phyloP scores from a whole-genome alignment of 1,140 invertebrate species.

The Agraylea sexmaculata region DNA sequence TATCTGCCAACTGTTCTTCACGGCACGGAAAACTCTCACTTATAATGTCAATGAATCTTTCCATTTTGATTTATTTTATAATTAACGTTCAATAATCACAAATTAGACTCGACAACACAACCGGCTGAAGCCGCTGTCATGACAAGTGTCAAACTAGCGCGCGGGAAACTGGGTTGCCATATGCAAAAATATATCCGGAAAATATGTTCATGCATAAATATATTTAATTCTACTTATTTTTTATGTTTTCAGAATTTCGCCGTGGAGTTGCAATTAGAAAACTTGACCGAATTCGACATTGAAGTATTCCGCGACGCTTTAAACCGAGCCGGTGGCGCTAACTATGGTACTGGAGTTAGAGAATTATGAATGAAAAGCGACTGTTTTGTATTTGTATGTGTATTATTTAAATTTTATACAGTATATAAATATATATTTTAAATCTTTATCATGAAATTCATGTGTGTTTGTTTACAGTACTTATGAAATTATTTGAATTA shows the following conservation, averaged over 20 bases:
- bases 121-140: neutral
- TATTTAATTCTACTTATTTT: conserved; percentile 18
- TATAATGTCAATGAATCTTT: conserved; percentile 31
- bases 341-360: conserved; percentile 59
- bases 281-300: conserved; percentile 51
- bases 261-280: conserved; percentile 57
- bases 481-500: too few species aligned
- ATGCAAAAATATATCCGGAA: neutral
- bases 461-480: too few species aligned
- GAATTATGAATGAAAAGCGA: conserved; percentile 38
- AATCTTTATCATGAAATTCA: too few species aligned
- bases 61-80: conserved; percentile 31
- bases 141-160: neutral
- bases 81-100: neutral
- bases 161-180: conserved; percentile 6
- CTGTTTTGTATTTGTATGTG: too few species aligned
- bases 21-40: conserved; percentile 41
- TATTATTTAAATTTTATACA: too few species aligned
- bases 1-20: conserved; percentile 41
- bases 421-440: too few species aligned
- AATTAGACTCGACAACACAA: neutral
- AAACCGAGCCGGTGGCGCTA: conserved; percentile 57
- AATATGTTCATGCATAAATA: conserved; percentile 5
- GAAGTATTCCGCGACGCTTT: conserved; percentile 53
- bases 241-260: conserved; percentile 54